Percentiles rank a stretch among this genome's conserved stretches.
Conservation (phyloP, 2,113 vertebrate species). For the Probosciger aterrimus region DNA sequence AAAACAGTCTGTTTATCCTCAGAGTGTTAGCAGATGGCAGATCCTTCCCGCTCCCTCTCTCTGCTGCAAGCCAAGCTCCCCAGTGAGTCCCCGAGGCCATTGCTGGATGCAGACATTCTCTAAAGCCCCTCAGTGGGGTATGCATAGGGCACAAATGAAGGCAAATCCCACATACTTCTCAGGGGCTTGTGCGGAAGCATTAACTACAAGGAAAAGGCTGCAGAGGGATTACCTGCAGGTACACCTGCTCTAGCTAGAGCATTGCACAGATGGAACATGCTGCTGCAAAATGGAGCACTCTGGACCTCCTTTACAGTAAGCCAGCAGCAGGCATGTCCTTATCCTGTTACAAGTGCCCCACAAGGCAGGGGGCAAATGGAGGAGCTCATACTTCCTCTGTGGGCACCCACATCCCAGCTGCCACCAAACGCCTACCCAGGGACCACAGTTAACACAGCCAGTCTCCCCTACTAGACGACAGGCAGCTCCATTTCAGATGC, state of each 20-base stretch:
- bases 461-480: not conserved
- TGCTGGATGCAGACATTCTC: not conserved
- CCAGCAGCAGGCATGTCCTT: not conserved
- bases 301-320: not conserved
- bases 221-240: not conserved
- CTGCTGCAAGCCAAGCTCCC: not conserved
- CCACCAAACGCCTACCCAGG: not conserved
- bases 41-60: not conserved
- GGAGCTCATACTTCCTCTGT: not conserved
- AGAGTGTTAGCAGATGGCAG: conserved; percentile 45
- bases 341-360: not conserved
- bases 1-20: conserved; percentile 54
- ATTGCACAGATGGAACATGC: not conserved
- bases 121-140: not conserved
- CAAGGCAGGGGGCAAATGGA: not conserved
- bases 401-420: not conserved
- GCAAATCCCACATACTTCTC: accelerated
- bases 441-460: not conserved
- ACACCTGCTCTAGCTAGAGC: too few species aligned
- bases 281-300: not conserved
- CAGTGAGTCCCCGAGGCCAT: accelerated
- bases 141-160: accelerated
- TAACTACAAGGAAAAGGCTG: not conserved
- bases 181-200: not conserved
- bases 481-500: not conserved